Conservation (phyloP, 2,113 vertebrate species). For the Holacanthus passer region DNA sequence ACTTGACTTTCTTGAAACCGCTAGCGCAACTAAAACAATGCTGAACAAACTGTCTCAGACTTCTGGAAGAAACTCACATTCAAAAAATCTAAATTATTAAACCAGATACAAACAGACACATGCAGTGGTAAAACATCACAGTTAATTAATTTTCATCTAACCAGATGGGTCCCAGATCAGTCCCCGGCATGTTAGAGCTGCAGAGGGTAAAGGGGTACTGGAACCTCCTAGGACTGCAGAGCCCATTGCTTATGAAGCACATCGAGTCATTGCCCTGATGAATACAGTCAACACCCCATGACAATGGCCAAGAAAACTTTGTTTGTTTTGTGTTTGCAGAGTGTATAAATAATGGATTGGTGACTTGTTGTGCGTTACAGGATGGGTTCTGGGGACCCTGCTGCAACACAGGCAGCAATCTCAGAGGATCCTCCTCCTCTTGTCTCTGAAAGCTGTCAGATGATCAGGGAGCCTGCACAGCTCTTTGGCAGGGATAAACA, state of each 20-base stretch:
- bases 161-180: background rate
- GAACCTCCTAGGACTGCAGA: background rate
- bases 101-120: background rate
- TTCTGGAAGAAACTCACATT: background rate
- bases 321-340: constrained; percentile 41
- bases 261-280: constrained; percentile 9
- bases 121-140: no score
- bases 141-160: background rate
- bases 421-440: constrained; percentile 5
- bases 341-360: constrained; percentile 56
- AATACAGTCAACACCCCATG: constrained; percentile 33
- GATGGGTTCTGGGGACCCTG: constrained; percentile 26
- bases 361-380: constrained; percentile 33
- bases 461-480: constrained; percentile 6
- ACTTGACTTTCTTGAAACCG: background rate
- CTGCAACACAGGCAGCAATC: constrained; percentile 27
- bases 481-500: constrained; percentile 22
- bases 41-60: background rate
- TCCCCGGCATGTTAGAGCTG: background rate
- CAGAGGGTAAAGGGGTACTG: background rate
- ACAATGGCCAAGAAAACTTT: constrained; percentile 21
- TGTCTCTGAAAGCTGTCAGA: constrained; percentile 45
- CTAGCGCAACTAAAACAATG: background rate
- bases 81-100: background rate
- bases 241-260: constrained; percentile 18